Percentiles rank a stretch among this genome's conserved stretches.
Evolutionary conservation across 2,113 vertebrate genomes (phyloP).

Genomic region (Prunella fulvescens): DNA sequence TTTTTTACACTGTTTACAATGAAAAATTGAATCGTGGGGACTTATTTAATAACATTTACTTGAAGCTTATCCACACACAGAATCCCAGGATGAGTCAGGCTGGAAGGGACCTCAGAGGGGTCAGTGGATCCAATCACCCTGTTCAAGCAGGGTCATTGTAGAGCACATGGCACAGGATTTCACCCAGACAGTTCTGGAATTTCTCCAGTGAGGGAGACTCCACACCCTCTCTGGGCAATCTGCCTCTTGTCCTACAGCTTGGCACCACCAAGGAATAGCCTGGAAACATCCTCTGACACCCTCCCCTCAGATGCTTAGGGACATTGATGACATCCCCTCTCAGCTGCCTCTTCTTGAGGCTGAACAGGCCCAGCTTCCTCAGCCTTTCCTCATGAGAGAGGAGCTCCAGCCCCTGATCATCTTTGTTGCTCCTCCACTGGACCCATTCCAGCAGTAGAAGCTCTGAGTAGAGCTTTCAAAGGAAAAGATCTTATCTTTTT

Average conservation of each 20-base stretch:
- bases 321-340: not conserved
- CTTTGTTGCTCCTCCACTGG: too few relatives aligned
- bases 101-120: not conserved
- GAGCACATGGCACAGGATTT: not conserved
- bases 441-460: rapidly evolving
- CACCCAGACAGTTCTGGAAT: not conserved
- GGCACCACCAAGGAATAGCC: not conserved
- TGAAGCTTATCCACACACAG: not conserved
- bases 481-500: rapidly evolving
- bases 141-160: not conserved
- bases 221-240: not conserved
- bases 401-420: not conserved
- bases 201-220: not conserved
- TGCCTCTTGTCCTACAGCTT: not conserved
- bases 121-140: not conserved
- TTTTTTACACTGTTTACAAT: not conserved
- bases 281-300: not conserved
- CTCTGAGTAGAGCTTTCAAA: not conserved
- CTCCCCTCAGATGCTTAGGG: not conserved
- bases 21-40: not conserved
- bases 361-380: not conserved
- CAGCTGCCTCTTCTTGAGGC: not conserved
- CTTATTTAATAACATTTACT: not conserved
- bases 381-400: not conserved
- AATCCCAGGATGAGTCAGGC: not conserved